Percentiles rank a stretch among this genome's conserved stretches.
Evolutionary conservation across 2,797 vertebrate species (phyloP).

Genomic region (Luscinia luscinia): DNA sequence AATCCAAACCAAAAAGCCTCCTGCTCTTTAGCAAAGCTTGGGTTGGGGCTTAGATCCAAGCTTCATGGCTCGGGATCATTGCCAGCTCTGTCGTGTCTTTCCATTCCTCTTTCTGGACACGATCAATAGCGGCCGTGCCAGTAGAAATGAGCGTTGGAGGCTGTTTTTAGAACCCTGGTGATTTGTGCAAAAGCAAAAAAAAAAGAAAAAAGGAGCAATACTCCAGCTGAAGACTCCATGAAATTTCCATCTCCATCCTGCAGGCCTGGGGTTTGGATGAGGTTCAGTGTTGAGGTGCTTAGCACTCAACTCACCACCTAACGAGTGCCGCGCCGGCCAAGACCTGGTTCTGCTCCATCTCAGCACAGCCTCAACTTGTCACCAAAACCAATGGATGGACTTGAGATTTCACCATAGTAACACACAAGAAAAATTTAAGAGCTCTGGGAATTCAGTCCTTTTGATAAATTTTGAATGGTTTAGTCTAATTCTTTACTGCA

Average conservation of each 20-base stretch:
- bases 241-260: constrained; percentile 56
- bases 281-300: constrained; percentile 42
- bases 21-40: constrained; percentile 25
- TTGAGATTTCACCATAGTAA: background rate
- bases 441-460: background rate
- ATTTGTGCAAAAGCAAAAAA: constrained; percentile 23
- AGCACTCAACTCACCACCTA: background rate
- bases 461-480: background rate
- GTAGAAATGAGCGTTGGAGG: constrained; percentile 6
- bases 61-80: rapidly evolving
- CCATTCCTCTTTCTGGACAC: constrained; percentile 62
- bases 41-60: background rate
- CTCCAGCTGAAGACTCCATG: background rate
- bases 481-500: background rate
- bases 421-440: background rate
- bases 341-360: background rate
- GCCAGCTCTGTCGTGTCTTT: constrained; percentile 48
- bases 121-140: background rate
- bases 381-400: background rate
- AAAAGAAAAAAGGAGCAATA: background rate
- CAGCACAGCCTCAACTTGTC: background rate
- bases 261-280: constrained; percentile 10
- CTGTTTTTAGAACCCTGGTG: constrained; percentile 53
- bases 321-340: rapidly evolving
- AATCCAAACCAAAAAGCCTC: background rate